A percentile compares a stretch with the other conserved stretches of the same genome.
phyloP scores from a whole-genome alignment of 2,797 vertebrate genomes.

The Lacerta viridis region DNA sequence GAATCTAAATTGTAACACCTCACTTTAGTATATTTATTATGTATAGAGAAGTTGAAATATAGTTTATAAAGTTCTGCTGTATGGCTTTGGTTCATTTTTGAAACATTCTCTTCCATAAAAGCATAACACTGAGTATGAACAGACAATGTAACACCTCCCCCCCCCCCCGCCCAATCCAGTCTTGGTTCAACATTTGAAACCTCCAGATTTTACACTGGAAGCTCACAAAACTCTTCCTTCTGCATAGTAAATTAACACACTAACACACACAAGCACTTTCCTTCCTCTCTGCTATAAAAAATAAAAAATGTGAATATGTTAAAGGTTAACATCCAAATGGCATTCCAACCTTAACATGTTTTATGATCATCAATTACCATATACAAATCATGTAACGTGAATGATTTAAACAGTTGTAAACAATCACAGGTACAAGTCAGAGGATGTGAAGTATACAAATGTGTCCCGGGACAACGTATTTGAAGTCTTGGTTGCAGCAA shows the following conservation, averaged over 20 bases:
- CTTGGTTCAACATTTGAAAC: background rate
- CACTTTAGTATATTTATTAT: slow-evolving; percentile 15
- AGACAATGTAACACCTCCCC: background rate
- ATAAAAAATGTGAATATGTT: background rate
- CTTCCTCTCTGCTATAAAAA: background rate
- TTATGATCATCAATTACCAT: background rate
- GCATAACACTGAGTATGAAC: background rate
- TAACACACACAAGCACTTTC: background rate
- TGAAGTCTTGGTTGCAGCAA: background rate
- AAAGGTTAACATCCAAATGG: background rate
- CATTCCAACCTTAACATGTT: background rate
- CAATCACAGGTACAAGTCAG: background rate
- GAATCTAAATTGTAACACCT: background rate
- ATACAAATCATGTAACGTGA: background rate
- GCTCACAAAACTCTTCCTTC: background rate
- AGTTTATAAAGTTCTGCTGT: background rate
- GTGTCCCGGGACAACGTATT: background rate
- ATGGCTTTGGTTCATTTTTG: slow-evolving; percentile 27
- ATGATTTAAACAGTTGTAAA: background rate
- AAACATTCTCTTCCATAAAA: background rate
- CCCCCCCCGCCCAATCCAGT: background rate
- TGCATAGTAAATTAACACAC: background rate
- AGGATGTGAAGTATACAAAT: background rate
- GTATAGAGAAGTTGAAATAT: background rate
- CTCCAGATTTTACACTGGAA: background rate